Evolutionary conservation across 2,113 vertebrate species (phyloP), one percentile per base, ranked within the genome.

Genomic region (Malurus melanocephalus): DNA sequence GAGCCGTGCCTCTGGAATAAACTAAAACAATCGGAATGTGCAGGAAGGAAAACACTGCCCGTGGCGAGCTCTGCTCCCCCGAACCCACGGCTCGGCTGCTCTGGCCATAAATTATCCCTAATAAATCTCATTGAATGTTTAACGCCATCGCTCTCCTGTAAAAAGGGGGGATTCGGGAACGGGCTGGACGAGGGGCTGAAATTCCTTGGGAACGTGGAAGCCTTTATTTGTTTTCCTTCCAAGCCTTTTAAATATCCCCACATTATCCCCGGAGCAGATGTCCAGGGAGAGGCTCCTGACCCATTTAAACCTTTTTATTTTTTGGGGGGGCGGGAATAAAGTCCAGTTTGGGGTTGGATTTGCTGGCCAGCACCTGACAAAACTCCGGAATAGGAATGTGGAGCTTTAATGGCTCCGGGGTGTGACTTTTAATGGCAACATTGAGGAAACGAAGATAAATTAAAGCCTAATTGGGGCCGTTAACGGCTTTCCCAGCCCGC

Each of bases 231-330:
- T 98, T 98, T 96, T 98, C 97, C 96, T 97, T 98, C 98, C 97
- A 97, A 98, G 95, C 97, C 97, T 98, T 99, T 96, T 64, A 96
- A 97, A 97, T 93, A 95, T 85, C 94, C 83, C 91, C n/a, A 11
- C 26, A 55, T 97, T 98, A 98, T 98, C 98, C 97, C 87, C 97
- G 97, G 93, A 98, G 97, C 98, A 99, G 98, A 99, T 99, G 99
- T 98, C 96, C 96, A 96, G 97, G 98, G 97, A 98, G 98, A 98
- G 93, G 95, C 92, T 98, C 90, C 86, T 98, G 98, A 98, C 97
- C 97, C 97, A 92, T 96, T 97, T 89, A 97, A 97, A 96, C 94
- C 76, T 96, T 86, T 97, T 85, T 93, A 96, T 42, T 55, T 86
- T 89, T 95, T 95, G 38, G 38, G 38, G 38, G 38, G 38, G 38